Conservation (phyloP, 2,888 invertebrate genomes). For the Drosophila meridionalis region DNA sequence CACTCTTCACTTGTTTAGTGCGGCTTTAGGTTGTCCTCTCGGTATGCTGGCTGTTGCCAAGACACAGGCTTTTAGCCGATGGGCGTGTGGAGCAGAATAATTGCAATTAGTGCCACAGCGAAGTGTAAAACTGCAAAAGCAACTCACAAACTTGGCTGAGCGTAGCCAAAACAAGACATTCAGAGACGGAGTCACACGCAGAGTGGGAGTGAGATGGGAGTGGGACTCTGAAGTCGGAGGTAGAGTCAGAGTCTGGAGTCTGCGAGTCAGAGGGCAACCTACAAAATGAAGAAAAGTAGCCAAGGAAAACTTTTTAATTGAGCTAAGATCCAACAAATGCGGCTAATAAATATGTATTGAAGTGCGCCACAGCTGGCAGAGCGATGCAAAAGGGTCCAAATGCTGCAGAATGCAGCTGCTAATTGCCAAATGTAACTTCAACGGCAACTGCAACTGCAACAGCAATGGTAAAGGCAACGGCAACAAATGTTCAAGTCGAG, state of each 20-base stretch:
- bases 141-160: slow-evolving; percentile 28
- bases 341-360: slow-evolving; percentile 81
- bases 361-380: slow-evolving; percentile 36
- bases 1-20: not conserved
- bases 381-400: slow-evolving; percentile 20
- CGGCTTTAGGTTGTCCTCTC: slow-evolving; percentile 13
- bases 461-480: slow-evolving; percentile 1
- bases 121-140: slow-evolving; percentile 46
- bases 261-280: slow-evolving; percentile 59
- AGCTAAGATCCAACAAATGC: slow-evolving; percentile 81
- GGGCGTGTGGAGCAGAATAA: slow-evolving; percentile 53
- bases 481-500: slow-evolving; percentile 67
- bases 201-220: slow-evolving; percentile 35
- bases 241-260: not conserved
- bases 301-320: slow-evolving; percentile 79
- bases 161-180: slow-evolving; percentile 43
- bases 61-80: slow-evolving; percentile 11
- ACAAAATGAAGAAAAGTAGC: slow-evolving; percentile 77
- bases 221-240: slow-evolving; percentile 27
- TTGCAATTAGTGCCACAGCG: slow-evolving; percentile 69
- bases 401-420: slow-evolving; percentile 67
- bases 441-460: slow-evolving; percentile 28
- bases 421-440: slow-evolving; percentile 77
- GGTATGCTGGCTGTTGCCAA: not conserved
- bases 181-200: slow-evolving; percentile 36